A percentile compares a stretch with the other conserved stretches of the same genome.
Evolutionary conservation across 2,797 vertebrate genomes (phyloP).

Genomic region (Microctenopoma steveboyesi): DNA sequence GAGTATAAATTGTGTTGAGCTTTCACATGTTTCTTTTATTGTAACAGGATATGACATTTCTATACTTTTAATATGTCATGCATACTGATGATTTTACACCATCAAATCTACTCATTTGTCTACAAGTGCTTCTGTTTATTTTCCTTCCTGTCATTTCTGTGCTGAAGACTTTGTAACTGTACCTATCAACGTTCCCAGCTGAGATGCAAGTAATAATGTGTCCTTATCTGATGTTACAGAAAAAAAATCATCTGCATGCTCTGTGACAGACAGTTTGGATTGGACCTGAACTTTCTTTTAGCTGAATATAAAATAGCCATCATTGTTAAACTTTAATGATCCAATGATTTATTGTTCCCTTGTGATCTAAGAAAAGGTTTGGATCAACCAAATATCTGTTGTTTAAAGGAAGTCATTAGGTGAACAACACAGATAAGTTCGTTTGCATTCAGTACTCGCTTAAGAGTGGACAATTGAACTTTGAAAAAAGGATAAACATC

Average conservation of each 20-base stretch:
- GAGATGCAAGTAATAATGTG: neutral
- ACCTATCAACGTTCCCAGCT: neutral
- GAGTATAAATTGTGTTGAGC: no score
- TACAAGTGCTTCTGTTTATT: no score
- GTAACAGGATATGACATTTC: no score
- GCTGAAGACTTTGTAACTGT: neutral
- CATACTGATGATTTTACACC: no score
- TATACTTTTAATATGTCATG: no score
- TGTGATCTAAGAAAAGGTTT: slow-evolving; percentile 12
- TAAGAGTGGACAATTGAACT: no score
- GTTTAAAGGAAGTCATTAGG: slow-evolving; percentile 28
- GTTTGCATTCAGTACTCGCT: neutral
- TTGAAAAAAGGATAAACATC: neutral
- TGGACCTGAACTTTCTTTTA: slow-evolving; percentile 4
- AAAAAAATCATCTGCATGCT: neutral
- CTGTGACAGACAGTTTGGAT: slow-evolving; percentile 19
- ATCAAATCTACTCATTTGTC: neutral
- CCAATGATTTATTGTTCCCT: slow-evolving; percentile 20
- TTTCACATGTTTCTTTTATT: neutral
- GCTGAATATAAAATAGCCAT: slow-evolving; percentile 14
- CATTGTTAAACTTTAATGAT: slow-evolving; percentile 40
- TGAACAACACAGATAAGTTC: no score
- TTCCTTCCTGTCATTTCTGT: no score
- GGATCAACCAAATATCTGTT: slow-evolving; percentile 18
- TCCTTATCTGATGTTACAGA: neutral